phyloP scores from a whole-genome alignment of 1,140 invertebrate species.

The Hirudo medicinalis region DNA sequence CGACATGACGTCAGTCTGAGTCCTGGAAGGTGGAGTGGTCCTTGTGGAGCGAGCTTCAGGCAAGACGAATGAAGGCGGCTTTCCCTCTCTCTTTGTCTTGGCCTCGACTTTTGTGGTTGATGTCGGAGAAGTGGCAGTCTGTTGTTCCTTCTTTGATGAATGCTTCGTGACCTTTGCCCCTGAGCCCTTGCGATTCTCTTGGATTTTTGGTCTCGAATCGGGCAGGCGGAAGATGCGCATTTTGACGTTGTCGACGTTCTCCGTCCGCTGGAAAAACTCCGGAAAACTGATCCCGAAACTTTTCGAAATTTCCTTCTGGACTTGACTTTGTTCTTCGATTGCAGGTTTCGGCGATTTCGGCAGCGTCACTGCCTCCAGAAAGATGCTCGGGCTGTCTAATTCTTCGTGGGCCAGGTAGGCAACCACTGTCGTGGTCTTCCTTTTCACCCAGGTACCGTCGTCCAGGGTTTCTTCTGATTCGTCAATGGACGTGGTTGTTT shows the following conservation, averaged over 20 bases:
- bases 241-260: neutral
- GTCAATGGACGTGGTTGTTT: slow-evolving; percentile 20
- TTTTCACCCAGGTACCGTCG: slow-evolving; percentile 22
- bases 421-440: slow-evolving; percentile 14
- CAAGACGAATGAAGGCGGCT: neutral
- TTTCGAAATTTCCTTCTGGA: neutral
- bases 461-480: slow-evolving; percentile 19
- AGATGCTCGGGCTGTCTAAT: slow-evolving; percentile 2
- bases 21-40: neutral
- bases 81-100: neutral
- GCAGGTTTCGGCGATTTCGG: neutral
- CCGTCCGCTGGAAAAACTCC: neutral
- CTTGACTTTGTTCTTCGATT: neutral
- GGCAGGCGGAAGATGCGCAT: neutral
- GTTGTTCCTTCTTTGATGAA: neutral
- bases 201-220: slow-evolving; percentile 1
- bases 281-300: neutral
- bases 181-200: neutral
- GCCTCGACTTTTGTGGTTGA: neutral
- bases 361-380: neutral
- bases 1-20: neutral
- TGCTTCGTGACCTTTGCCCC: neutral
- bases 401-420: slow-evolving; percentile 13
- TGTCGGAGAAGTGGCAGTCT: neutral
- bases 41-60: neutral